phyloP scores from a whole-genome alignment of 1,140 invertebrate species.

The Ylistrum balloti region DNA sequence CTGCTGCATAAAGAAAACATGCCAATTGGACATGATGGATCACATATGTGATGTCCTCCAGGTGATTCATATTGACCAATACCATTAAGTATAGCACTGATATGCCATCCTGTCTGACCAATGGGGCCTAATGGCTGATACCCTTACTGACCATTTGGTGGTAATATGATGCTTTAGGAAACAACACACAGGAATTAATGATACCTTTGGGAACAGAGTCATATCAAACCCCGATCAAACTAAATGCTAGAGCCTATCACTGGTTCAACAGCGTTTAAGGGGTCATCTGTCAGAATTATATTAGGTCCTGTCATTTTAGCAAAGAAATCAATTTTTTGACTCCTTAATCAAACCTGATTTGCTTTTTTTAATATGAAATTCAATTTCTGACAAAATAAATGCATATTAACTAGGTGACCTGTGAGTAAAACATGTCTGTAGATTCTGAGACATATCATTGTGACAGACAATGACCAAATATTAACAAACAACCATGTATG shows the following conservation, averaged over 20 bases:
- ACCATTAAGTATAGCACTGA: background rate
- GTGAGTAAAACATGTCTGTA: no score
- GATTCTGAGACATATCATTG: no score
- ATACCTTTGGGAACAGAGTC: background rate
- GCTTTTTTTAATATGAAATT: background rate
- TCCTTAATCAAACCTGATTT: background rate
- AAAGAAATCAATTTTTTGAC: background rate
- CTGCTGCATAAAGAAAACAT: constrained; percentile 35
- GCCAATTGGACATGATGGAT: constrained; percentile 4
- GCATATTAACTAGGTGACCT: no score
- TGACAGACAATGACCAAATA: no score
- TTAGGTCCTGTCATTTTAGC: background rate
- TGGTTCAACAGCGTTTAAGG: background rate
- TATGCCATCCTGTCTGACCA: background rate
- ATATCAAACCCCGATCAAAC: background rate
- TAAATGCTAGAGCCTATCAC: background rate
- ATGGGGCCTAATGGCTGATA: background rate
- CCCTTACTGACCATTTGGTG: background rate
- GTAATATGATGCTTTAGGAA: constrained; percentile 11
- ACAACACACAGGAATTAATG: background rate
- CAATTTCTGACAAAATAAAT: background rate
- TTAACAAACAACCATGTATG: no score
- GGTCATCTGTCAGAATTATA: constrained; percentile 17
- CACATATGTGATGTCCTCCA: constrained; percentile 22
- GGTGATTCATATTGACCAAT: background rate